Evolutionary conservation across 1,140 invertebrate species (phyloP).

Genomic region (Fopius arisanus): DNA sequence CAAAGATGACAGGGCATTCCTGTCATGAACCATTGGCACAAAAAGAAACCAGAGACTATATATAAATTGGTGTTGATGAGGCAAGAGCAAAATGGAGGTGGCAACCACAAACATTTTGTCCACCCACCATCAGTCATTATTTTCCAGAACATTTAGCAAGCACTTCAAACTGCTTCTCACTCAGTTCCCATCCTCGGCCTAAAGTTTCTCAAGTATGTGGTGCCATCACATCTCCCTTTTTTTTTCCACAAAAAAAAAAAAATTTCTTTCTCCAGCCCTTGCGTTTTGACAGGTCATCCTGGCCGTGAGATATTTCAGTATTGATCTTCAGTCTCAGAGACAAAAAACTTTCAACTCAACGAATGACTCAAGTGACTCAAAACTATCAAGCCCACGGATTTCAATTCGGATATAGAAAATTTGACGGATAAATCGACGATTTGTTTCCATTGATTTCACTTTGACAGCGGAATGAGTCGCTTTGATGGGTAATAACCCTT

Average conservation of each 20-base stretch:
- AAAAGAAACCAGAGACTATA: conserved; percentile 14
- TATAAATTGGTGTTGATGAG: background rate
- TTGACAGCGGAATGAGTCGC: background rate
- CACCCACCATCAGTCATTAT: conserved; percentile 63
- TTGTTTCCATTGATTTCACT: background rate
- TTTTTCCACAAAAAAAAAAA: background rate
- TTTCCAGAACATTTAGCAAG: conserved; percentile 65
- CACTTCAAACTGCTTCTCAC: conserved; percentile 63
- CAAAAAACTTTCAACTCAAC: no score
- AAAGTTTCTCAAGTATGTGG: conserved; percentile 64
- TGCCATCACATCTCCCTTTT: conserved; percentile 39
- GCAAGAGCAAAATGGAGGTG: conserved; percentile 17
- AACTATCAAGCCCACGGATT: no score
- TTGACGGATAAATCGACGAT: no score
- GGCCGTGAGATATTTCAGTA: no score
- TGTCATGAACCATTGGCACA: conserved; percentile 24
- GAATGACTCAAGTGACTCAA: no score
- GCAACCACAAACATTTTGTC: conserved; percentile 23
- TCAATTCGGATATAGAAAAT: no score
- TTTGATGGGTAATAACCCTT: background rate
- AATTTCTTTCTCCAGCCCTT: no score
- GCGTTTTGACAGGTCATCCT: no score
- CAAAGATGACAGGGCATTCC: background rate
- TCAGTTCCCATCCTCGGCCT: conserved; percentile 44
- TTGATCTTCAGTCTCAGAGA: no score